Evolutionary conservation across 2,797 vertebrate genomes (phyloP).

Genomic region (Myotis vivesi): DNA sequence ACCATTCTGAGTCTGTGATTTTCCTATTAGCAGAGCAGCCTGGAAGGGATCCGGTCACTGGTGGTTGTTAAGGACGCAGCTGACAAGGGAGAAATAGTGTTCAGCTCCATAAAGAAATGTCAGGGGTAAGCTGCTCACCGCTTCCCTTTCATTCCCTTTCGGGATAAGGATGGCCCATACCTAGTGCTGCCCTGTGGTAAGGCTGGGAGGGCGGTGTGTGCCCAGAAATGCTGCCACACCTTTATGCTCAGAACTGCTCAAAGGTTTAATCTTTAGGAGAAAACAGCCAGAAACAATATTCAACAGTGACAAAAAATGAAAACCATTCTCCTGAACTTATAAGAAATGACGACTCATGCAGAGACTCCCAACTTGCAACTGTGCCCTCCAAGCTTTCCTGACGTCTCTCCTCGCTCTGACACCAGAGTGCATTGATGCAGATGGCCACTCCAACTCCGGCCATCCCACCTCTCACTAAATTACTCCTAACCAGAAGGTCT

Average conservation of each 20-base stretch:
- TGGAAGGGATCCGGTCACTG: background rate
- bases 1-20: background rate
- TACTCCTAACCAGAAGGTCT: too few relatives aligned
- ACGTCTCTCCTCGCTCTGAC: too few relatives aligned
- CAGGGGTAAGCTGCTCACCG: background rate
- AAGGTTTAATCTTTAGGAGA: background rate
- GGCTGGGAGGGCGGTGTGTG: background rate
- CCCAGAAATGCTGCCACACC: background rate
- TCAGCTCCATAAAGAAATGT: background rate
- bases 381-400: too few relatives aligned
- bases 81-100: background rate
- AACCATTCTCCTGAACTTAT: background rate
- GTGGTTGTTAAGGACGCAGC: background rate
- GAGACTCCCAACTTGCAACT: too few relatives aligned
- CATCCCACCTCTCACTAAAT: too few relatives aligned
- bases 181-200: background rate
- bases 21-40: background rate
- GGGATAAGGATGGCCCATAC: background rate
- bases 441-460: too few relatives aligned
- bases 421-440: too few relatives aligned
- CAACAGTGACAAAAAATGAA: background rate
- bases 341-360: background rate
- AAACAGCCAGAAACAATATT: background rate
- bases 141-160: background rate
- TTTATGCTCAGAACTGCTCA: background rate